Base-by-base conservation (phyloP, 2,888 invertebrate genomes). In the Ferdinandea cuprea region DNA sequence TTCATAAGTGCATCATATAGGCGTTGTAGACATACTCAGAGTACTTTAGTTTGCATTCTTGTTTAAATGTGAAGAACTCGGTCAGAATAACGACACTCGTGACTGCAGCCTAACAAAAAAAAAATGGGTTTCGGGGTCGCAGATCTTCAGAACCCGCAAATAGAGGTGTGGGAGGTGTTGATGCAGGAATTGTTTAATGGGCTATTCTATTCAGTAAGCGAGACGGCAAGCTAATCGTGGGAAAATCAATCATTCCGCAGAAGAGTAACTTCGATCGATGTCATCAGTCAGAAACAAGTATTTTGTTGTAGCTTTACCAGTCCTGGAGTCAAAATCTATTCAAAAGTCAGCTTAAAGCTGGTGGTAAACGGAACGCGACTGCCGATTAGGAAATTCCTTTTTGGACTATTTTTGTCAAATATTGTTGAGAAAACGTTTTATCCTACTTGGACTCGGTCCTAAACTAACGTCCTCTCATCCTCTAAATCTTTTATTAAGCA, bases 31-130 rank as follows among this genome's bases (percentile, higher is more conserved):
- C 98, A 91, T 97, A 95, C 92, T 99, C 99, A 90, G 99, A 98
- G 94, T 99, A 99, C 94, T 99, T 99, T 92, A 99, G 99, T 94
- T 97, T 97, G 96, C 99, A 99, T 95, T 99, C 99, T 93, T 99
- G 99, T 93, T 99, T 99, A 94, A 99, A 99, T 89, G 99, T 99
- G 94, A 99, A 99, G 93, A 99, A 99, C 93, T 99, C 99, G 92
- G 99, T 99, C 92, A 99, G n/a, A 95, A 94, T 99, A 99, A 92
- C 99, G 96, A 93, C 99, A 99, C 93, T 99, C 99, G 93, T 99
- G 99, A 92, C 99, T 99, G 92, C 99, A 99, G 92, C 99, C 95
- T 92, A 99, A 95, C 92, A 99, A 95, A 93, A 97, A 99, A 93
- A 99, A n/a, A n/a, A n/a, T n/a, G 95, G 91, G 99, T 99, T 91